A percentile compares a stretch with the other conserved stretches of the same genome.
Conservation (phyloP, 23 tunicate genomes). For the Ciona savignyi region DNA sequence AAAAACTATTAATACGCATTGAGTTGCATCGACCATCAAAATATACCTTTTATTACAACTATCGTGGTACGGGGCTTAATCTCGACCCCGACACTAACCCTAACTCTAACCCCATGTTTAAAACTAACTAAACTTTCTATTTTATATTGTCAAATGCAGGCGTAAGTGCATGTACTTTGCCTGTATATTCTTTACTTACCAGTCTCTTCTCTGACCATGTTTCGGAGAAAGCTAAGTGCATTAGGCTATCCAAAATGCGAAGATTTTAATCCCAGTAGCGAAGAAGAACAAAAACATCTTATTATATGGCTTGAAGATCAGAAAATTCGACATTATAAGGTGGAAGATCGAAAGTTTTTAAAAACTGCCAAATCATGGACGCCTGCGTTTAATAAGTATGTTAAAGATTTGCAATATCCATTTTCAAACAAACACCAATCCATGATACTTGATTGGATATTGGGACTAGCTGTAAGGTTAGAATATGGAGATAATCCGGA, state of each 20-base stretch:
- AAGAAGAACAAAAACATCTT: slow-evolving; percentile 23
- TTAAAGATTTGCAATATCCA: slow-evolving; percentile 66
- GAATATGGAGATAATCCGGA: slow-evolving; percentile 73
- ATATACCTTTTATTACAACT: too few species aligned
- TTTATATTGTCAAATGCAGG: too few species aligned
- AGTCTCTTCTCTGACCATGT: too few species aligned
- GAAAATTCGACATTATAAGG: slow-evolving; percentile 69
- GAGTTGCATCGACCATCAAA: too few species aligned
- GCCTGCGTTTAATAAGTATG: slow-evolving; percentile 26
- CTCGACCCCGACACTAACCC: too few species aligned
- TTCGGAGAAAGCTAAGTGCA: neutral
- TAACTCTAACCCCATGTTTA: too few species aligned
- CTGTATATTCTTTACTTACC: too few species aligned
- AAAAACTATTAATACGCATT: too few species aligned
- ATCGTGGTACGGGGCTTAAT: too few species aligned
- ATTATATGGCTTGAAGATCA: slow-evolving; percentile 89
- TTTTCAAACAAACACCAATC: slow-evolving; percentile 21
- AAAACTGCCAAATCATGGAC: slow-evolving; percentile 49
- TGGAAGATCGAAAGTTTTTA: slow-evolving; percentile 41
- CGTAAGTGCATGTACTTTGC: too few species aligned
- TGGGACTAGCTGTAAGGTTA: slow-evolving; percentile 62
- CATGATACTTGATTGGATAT: slow-evolving; percentile 59
- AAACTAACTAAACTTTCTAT: too few species aligned
- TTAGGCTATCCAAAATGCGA: neutral
- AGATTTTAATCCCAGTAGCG: neutral